These are phyloP conservation scores for Passer domesticus DNA, from an alignment of 2,113 vertebrate genomes.

Conservation along the genomic window DNA sequence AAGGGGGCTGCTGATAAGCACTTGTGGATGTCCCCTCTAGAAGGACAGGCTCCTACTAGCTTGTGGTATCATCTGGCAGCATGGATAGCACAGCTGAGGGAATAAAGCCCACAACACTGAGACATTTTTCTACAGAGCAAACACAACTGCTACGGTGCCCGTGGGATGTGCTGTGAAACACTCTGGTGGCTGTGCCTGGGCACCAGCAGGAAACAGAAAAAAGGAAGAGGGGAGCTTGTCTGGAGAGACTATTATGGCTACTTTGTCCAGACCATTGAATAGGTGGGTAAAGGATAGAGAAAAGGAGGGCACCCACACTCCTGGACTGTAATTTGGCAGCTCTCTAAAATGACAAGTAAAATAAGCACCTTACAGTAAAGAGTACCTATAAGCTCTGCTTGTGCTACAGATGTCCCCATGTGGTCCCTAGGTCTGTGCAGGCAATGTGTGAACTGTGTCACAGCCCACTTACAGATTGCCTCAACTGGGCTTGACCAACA, in stretches of 20 bases:
- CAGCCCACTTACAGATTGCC: neutral
- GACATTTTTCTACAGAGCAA: neutral
- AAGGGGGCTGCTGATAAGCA: neutral
- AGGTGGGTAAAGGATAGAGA: neutral
- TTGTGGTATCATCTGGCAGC: neutral
- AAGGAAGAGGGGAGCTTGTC: neutral
- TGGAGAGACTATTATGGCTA: neutral
- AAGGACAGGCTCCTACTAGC: neutral
- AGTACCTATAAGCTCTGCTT: neutral
- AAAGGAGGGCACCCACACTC: neutral
- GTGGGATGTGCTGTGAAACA: neutral
- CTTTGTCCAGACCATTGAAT: neutral
- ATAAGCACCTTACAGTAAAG: neutral
- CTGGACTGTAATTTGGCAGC: conserved; percentile 11
- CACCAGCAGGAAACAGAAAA: neutral
- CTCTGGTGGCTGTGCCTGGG: neutral
- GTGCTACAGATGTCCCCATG: neutral
- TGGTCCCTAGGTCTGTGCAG: neutral
- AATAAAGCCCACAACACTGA: neutral
- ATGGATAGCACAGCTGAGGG: neutral
- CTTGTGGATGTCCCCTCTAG: neutral
- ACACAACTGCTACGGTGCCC: neutral
- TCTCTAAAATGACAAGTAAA: conserved; percentile 1
- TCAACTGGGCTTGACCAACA: neutral
- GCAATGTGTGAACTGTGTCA: neutral